These are phyloP conservation scores for Catocala nupta DNA, from an alignment of 2,888 invertebrate genomes.

Conservation along the genomic window DNA sequence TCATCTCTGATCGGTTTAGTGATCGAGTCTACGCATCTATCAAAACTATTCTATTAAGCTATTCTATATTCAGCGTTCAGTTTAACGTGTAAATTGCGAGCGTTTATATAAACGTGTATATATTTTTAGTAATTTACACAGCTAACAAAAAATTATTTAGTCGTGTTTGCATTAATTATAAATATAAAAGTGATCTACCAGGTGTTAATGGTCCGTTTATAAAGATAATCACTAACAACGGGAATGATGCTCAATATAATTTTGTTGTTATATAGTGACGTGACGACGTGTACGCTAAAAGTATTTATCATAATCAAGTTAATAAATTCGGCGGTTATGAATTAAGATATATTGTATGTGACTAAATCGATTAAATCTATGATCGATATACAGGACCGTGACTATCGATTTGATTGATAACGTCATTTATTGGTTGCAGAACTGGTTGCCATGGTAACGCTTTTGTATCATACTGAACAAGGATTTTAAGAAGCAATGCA, in stretches of 20 bases:
- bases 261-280: slow-evolving; percentile 20
- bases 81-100: not conserved
- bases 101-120: not conserved
- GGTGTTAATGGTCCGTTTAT: not conserved
- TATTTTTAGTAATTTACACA: not conserved
- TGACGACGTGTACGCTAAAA: slow-evolving; percentile 28
- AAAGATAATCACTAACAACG: not conserved
- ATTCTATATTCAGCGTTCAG: no score
- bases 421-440: not conserved
- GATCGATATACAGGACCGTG: slow-evolving; percentile 20
- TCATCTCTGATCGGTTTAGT: slow-evolving; percentile 17
- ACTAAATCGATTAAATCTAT: slow-evolving; percentile 28
- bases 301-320: slow-evolving; percentile 41
- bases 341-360: slow-evolving; percentile 31
- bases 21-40: slow-evolving; percentile 3
- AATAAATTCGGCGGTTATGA: slow-evolving; percentile 40
- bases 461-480: no score
- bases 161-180: not conserved
- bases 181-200: slow-evolving; percentile 1
- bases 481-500: no score
- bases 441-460: not conserved
- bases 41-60: no score
- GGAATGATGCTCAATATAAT: not conserved
- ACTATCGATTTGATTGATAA: not conserved
- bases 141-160: not conserved